Base-by-base conservation (phyloP, 2,888 invertebrate genomes). In the Rhynchonema sp. region DNA sequence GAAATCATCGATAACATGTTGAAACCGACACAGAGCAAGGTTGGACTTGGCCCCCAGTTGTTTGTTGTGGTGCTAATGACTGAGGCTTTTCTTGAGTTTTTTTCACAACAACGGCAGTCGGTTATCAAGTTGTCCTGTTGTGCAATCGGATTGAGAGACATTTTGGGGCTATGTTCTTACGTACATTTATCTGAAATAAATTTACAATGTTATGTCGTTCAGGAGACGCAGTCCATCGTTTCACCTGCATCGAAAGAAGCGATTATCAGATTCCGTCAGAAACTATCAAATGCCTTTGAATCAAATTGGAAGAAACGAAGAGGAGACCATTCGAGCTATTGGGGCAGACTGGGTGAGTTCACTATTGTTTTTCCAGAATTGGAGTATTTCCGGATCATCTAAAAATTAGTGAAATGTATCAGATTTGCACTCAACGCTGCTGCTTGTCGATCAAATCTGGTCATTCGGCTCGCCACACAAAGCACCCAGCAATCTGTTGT, bases 401-500 rank as follows among this genome's bases (percentile, higher is more conserved):
- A 13, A 38, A 13, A 13, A 38, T 38, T 38, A 20, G 38, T 38
- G 9, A 20, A 20, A 9, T 38, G 38, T 38, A n/a, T 38, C 9
- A 6, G 38, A 38, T 17, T 17, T 38, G 6, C 9, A 17, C 6
- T 38, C 38, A 3, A 49, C 49, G 49, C 49, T 54, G 25, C 2
- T 13, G n/a, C 29, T 30, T 2, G 30, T 58, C 26, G 69, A 74
- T 61, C 64, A 74, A 82, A 76, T 98, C 65, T 94, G 92, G 92
- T 83, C 87, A 2, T 84, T 94, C 65, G 92, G 96, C 0, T 90
- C 91, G 2, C 90, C 91, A 1, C 82, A 84, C 64, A 83, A 84
- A 72, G 86, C 85, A 71, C 88, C 90, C 57, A 82, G 87, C 1
- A 98, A 96, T 78, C 76, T 96, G 62, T 77, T 98, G 55, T 74